phyloP scores from a whole-genome alignment of 2,888 invertebrate species.

The Dione juno region DNA sequence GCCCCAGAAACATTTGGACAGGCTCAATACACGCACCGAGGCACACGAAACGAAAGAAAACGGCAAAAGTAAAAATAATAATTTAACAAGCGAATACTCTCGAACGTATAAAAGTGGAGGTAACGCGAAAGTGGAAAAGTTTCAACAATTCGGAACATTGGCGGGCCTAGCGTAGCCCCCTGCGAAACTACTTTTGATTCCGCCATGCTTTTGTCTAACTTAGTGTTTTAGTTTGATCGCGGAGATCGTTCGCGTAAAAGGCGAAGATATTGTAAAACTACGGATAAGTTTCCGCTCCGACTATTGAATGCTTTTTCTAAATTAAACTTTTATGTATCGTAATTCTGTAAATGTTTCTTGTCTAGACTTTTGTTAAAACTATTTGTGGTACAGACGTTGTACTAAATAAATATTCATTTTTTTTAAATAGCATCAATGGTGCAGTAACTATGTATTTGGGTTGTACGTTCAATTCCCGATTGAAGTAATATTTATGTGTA shows the following conservation, averaged over 20 bases:
- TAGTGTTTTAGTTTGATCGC: constrained; percentile 75
- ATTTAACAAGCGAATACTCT: constrained; percentile 75
- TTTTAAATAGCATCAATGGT: background rate
- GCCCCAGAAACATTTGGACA: constrained; percentile 53
- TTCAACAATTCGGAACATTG: constrained; percentile 71
- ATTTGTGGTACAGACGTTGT: background rate
- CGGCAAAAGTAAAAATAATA: constrained; percentile 69
- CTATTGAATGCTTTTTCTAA: constrained; percentile 58
- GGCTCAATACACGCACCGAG: constrained; percentile 65
- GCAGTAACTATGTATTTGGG: no score
- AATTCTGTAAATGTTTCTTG: constrained; percentile 45
- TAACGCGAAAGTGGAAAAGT: constrained; percentile 78
- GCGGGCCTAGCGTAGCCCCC: constrained; percentile 69
- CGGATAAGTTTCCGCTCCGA: constrained; percentile 52
- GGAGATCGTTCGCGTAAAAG: constrained; percentile 51
- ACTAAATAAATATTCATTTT: background rate
- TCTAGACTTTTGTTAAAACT: constrained; percentile 50
- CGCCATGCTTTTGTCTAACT: constrained; percentile 78
- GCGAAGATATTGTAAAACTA: constrained; percentile 56
- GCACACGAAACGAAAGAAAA: constrained; percentile 54
- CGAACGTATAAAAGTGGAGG: constrained; percentile 70
- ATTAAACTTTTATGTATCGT: constrained; percentile 58
- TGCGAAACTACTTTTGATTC: constrained; percentile 73
- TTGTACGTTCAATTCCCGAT: no score
- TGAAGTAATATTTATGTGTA: no score